Base-by-base conservation (phyloP, 1,140 invertebrate species). In the Neotoxoptera formosana region DNA sequence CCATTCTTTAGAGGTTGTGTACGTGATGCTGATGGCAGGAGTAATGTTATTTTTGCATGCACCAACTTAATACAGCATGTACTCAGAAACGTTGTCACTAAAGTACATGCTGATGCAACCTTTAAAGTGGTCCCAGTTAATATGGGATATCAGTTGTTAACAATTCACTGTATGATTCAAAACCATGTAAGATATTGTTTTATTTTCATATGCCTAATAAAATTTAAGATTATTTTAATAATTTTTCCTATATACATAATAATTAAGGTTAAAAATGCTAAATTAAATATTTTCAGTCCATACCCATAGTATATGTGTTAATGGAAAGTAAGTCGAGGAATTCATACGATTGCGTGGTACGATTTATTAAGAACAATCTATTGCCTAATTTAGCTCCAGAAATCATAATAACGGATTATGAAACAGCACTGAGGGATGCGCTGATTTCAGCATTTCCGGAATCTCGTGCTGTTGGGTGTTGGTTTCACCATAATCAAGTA, bases 171-270 rank as follows among this genome's bases (percentile, higher is more conserved):
- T 48, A 88, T 88, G 87, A 20, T 88, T 48, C 41, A 88, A 7
- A 88, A 88, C 47, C 53, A 88, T 88, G 86, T 88, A 88, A 88
- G 86, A 76, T 17, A 76, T 76, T 76, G 34, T n/a, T n/a, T n/a
- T n/a, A n/a, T n/a, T 76, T 76, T 0, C n/a, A 76, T n/a, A 76
- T n/a, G 7, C 67, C 30, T 76, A 76, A 76, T 76, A 76, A n/a
- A 76, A 76, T 34, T 3, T 34, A 76, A n/a, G 34, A 76, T 76
- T 76, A 67, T n/a, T 67, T 30, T 25, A 67, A 67, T 30, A 67
- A n/a, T n/a, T n/a, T n/a, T n/a, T n/a, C n/a, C n/a, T n/a, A n/a
- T n/a, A 25, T 67, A 67, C 6, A 67, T 67, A 67, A 23, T 60
- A 60, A 60, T 60, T 34, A 76, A 76, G 34, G 14, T 76, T n/a